Percentiles rank a stretch among this genome's conserved stretches.
phyloP scores from a whole-genome alignment of 2,888 invertebrate genomes.

The Horisme vitalbata region DNA sequence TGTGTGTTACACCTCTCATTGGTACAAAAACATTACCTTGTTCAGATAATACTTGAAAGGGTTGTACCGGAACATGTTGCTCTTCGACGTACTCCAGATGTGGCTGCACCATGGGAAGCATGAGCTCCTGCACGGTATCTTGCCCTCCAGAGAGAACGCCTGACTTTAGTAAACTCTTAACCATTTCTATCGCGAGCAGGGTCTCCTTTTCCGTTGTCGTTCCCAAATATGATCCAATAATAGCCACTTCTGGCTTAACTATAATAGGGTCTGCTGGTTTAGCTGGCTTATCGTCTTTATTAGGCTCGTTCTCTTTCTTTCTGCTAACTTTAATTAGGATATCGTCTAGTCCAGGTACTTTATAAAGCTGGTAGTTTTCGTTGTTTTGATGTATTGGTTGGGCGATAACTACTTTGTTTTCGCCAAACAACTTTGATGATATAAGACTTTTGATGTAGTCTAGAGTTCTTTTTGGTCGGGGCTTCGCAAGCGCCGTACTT shows the following conservation, averaged over 20 bases:
- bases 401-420: conserved; percentile 17
- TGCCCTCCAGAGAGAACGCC: conserved; percentile 35
- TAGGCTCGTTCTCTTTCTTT: conserved; percentile 5
- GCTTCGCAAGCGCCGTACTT: conserved; percentile 34
- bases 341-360: conserved; percentile 42
- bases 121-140: conserved; percentile 25
- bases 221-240: conserved; percentile 42
- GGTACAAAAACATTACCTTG: conserved; percentile 9
- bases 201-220: conserved; percentile 41
- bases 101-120: conserved; percentile 21
- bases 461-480: conserved; percentile 40
- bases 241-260: conserved; percentile 30
- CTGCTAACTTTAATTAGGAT: conserved; percentile 40
- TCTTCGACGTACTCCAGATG: conserved; percentile 6
- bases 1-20: conserved; percentile 1
- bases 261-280: conserved; percentile 20
- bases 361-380: conserved; percentile 36
- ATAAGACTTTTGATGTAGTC: conserved; percentile 39
- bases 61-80: background rate
- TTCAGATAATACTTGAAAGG: conserved; percentile 4
- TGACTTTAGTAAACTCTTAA: conserved; percentile 40
- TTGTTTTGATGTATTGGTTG: conserved; percentile 13
- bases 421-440: conserved; percentile 34
- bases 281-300: background rate
- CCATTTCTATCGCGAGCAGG: conserved; percentile 37